These are phyloP conservation scores for Xylocopa sonorina DNA, from an alignment of 1,140 invertebrate genomes.

Conservation along the genomic window DNA sequence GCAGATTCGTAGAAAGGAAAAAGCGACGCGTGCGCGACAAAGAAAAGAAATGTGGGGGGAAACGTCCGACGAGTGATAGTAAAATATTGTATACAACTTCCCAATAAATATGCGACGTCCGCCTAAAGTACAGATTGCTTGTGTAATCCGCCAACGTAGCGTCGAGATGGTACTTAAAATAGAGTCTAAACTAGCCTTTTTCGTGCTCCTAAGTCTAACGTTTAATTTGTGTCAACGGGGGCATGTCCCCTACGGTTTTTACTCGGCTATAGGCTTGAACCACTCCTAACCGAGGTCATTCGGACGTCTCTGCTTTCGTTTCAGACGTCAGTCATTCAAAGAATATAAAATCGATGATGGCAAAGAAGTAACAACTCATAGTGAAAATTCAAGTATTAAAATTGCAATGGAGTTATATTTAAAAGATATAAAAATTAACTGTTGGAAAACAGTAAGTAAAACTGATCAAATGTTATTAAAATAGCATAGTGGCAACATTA, in stretches of 20 bases:
- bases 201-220: constrained; percentile 67
- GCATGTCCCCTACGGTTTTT: not conserved
- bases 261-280: constrained; percentile 45
- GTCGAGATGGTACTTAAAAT: constrained; percentile 77
- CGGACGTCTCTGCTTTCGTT: not conserved
- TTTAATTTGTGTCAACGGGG: constrained; percentile 6
- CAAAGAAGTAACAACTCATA: too few relatives aligned
- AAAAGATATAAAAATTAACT: not conserved
- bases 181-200: constrained; percentile 76
- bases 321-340: not conserved
- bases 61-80: constrained; percentile 26
- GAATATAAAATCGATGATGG: not conserved
- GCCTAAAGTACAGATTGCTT: constrained; percentile 68
- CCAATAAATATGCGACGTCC: constrained; percentile 69
- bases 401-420: too few relatives aligned
- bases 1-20: constrained; percentile 39
- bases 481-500: too few relatives aligned
- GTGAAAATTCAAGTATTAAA: too few relatives aligned
- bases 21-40: constrained; percentile 12
- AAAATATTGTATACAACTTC: constrained; percentile 70
- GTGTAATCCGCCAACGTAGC: constrained; percentile 62
- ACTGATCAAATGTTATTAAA: too few relatives aligned
- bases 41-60: constrained; percentile 45
- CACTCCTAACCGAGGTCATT: not conserved
- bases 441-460: too few relatives aligned